Evolutionary conservation across 2,888 invertebrate genomes (phyloP), one percentile per base, ranked within the genome.

Genomic region (Papilio protenor): DNA sequence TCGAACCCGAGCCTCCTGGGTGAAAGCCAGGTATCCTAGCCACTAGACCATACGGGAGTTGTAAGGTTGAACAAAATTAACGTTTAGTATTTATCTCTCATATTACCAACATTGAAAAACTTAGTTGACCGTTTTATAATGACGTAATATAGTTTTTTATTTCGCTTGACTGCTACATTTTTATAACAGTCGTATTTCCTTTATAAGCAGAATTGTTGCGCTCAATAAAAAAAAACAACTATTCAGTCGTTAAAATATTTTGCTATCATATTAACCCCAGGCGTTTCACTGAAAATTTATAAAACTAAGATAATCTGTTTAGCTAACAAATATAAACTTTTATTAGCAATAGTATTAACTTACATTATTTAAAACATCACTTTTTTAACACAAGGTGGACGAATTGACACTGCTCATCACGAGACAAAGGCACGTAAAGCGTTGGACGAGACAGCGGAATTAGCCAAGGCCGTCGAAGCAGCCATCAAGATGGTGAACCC

Each of bases 401-500:
- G 95, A 89, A 97, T 97, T 80, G 97, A 97, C 85, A 96, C 95
- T 75, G 97, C 96, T 0, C 97, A 97, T 84, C 98, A 98, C 85
- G 95, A 95, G 2, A 96, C 95, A 0, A 95, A 91, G 81, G 96
- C 97, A 0, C 95, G 95, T 55, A 95, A 95, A 77, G 97, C 98
- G 0, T 90, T 98, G 1, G 96, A 97, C 81, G 98, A 98, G 88
- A 97, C 97, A 0, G 94, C 97, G 0, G 97, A 97, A 86, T 96
- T 98, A 79, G 96, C 97, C 64, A 96, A 96, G 80, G 97, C 98
- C 1, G 95, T 97, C 12, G 89, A 96, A 82, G 92, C 93, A 14
- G 97, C 98, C 0, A 81, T 95, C 49, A 89, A 95, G 66, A 87
- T 96, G 88, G 96, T 97, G 0, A 92, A 94, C 80, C 89, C 90